Percentiles rank a stretch among this genome's conserved stretches.
Evolutionary conservation across 2,113 vertebrate species (phyloP).

Genomic region (Channa argus): DNA sequence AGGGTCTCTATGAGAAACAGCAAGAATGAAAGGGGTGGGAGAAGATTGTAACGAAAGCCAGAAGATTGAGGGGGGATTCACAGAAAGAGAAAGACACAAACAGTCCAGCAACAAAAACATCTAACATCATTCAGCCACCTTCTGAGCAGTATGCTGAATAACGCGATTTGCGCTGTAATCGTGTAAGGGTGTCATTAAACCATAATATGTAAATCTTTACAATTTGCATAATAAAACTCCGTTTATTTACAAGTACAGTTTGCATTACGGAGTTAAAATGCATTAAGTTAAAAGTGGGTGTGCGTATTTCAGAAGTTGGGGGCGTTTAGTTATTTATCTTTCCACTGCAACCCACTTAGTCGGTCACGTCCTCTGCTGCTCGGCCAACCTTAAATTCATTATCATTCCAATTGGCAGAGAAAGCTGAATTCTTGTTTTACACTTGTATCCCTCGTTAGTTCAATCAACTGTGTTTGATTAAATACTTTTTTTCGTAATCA

Average conservation of each 20-base stretch:
- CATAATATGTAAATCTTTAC: too few relatives aligned
- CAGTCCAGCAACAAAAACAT: not conserved
- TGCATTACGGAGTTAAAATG: not conserved
- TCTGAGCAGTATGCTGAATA: not conserved
- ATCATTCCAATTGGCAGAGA: too few relatives aligned
- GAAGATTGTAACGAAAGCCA: not conserved
- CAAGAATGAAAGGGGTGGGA: not conserved
- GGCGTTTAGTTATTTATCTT: not conserved
- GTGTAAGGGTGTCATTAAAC: too few relatives aligned
- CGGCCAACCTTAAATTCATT: too few relatives aligned
- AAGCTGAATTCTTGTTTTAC: too few relatives aligned
- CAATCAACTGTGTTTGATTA: too few relatives aligned
- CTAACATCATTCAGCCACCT: not conserved
- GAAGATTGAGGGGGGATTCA: not conserved
- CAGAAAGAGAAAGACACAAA: not conserved
- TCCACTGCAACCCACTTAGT: not conserved
- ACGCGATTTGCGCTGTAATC: not conserved
- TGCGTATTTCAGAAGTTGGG: not conserved
- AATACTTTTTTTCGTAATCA: too few relatives aligned
- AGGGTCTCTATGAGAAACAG: conserved; percentile 40
- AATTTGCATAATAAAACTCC: too few relatives aligned
- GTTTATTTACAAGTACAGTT: too few relatives aligned
- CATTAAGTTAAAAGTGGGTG: conserved; percentile 12
- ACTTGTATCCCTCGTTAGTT: too few relatives aligned
- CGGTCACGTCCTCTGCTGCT: too few relatives aligned